Percentiles rank a stretch among this genome's conserved stretches.
Conservation (phyloP, 2,888 invertebrate species). For the Meteorus colon region DNA sequence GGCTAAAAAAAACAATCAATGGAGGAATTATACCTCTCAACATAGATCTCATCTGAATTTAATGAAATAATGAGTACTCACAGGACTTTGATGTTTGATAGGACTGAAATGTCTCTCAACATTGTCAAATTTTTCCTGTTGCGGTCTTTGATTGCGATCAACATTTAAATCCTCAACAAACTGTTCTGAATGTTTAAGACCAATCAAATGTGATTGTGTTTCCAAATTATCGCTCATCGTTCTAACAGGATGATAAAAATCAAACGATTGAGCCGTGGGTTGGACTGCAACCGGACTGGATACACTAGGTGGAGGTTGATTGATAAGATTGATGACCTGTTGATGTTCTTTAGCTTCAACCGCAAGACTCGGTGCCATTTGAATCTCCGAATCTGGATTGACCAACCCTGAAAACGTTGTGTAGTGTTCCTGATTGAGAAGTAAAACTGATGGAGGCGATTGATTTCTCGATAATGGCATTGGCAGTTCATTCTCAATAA, state of each 20-base stretch:
- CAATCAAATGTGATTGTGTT: not conserved
- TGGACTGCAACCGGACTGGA: constrained; percentile 67
- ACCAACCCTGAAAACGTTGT: not conserved
- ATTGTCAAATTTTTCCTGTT: not conserved
- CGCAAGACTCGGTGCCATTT: constrained; percentile 3
- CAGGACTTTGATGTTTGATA: constrained; percentile 24
- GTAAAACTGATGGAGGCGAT: not conserved
- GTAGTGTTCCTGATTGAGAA: constrained; percentile 8
- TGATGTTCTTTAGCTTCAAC: constrained; percentile 59
- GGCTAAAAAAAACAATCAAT: constrained; percentile 40
- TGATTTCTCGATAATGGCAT: not conserved
- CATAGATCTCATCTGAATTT: not conserved
- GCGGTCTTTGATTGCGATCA: not conserved
- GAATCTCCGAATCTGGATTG: not conserved
- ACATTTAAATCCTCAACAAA: not conserved
- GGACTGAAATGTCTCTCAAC: constrained; percentile 12
- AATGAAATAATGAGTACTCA: not conserved
- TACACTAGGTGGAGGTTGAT: constrained; percentile 63
- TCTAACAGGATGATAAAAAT: constrained; percentile 54
- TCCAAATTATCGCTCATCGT: not conserved
- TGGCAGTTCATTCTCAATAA: not conserved
- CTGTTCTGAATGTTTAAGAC: constrained; percentile 20
- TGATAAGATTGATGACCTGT: constrained; percentile 64
- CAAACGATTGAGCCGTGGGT: constrained; percentile 59
- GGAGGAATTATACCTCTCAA: not conserved